A percentile compares a stretch with the other conserved stretches of the same genome.
Conservation (phyloP, 2,888 invertebrate species). For the Octodonta nipae region DNA sequence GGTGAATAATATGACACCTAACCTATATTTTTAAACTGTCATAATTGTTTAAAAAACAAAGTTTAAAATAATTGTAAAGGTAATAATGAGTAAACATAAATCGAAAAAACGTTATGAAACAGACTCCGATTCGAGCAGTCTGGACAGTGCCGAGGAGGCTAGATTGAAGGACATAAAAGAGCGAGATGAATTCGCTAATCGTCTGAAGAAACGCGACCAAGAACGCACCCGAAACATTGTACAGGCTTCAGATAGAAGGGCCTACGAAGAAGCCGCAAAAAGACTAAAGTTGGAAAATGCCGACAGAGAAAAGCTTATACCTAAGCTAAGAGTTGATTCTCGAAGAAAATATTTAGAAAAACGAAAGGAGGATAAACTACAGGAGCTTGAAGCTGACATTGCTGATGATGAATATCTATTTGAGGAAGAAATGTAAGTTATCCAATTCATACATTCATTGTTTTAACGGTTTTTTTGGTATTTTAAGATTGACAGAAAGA, state of each 20-base stretch:
- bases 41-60: too few species aligned
- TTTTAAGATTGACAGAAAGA: conserved; percentile 63
- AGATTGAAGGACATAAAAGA: conserved; percentile 76
- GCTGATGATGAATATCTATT: conserved; percentile 92
- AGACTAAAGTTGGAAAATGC: conserved; percentile 76
- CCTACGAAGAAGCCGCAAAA: conserved; percentile 80
- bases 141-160: conserved; percentile 66
- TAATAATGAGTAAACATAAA: conserved; percentile 23
- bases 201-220: conserved; percentile 81
- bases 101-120: conserved; percentile 38
- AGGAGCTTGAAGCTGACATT: conserved; percentile 88
- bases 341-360: conserved; percentile 89
- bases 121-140: conserved; percentile 42
- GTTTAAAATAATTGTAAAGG: too few species aligned
- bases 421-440: conserved; percentile 67
- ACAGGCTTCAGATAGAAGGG: conserved; percentile 51
- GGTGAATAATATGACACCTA: too few species aligned
- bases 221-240: conserved; percentile 70
- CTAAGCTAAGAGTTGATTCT: conserved; percentile 79
- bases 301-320: conserved; percentile 73
- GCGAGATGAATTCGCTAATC: conserved; percentile 83
- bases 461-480: background rate
- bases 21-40: too few species aligned
- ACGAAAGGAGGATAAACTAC: conserved; percentile 89
- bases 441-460: conserved; percentile 3